phyloP scores from a whole-genome alignment of 2,888 invertebrate species.

The Archips xylosteana region DNA sequence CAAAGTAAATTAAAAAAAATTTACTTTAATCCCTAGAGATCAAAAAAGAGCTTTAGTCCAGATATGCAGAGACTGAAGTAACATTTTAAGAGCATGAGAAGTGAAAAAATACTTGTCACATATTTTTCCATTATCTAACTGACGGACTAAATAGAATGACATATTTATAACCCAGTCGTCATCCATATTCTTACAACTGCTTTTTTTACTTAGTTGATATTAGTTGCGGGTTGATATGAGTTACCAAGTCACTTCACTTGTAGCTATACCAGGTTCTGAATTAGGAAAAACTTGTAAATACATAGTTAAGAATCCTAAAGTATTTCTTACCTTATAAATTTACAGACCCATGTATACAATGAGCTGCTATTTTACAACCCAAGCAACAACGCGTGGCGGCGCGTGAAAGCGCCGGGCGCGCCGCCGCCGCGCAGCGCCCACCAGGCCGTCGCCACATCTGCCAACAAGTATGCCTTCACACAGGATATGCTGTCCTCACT shows the following conservation, averaged over 20 bases:
- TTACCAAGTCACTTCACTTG: neutral
- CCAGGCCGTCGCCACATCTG: constrained; percentile 91
- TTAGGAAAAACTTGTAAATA: neutral
- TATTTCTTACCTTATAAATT: neutral
- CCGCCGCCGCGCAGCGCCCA: constrained; percentile 96
- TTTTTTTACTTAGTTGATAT: too few relatives aligned
- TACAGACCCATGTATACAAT: constrained; percentile 93
- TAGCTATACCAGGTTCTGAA: neutral
- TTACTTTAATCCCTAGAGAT: too few relatives aligned
- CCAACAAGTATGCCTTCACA: constrained; percentile 82
- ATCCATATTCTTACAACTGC: too few relatives aligned
- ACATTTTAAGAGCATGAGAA: too few relatives aligned
- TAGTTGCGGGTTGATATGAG: too few relatives aligned
- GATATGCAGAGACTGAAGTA: too few relatives aligned
- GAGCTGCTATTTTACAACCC: constrained; percentile 94
- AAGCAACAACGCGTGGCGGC: constrained; percentile 91
- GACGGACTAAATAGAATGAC: too few relatives aligned
- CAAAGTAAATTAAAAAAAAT: too few relatives aligned
- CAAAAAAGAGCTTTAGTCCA: too few relatives aligned
- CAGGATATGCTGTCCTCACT: neutral
- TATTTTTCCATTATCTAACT: too few relatives aligned
- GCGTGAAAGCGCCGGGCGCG: constrained; percentile 92
- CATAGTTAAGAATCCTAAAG: neutral
- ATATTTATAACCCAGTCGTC: too few relatives aligned
- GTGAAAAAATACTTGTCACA: too few relatives aligned